Conservation (phyloP, 2,797 vertebrate species). For the Epinephelus awoara region DNA sequence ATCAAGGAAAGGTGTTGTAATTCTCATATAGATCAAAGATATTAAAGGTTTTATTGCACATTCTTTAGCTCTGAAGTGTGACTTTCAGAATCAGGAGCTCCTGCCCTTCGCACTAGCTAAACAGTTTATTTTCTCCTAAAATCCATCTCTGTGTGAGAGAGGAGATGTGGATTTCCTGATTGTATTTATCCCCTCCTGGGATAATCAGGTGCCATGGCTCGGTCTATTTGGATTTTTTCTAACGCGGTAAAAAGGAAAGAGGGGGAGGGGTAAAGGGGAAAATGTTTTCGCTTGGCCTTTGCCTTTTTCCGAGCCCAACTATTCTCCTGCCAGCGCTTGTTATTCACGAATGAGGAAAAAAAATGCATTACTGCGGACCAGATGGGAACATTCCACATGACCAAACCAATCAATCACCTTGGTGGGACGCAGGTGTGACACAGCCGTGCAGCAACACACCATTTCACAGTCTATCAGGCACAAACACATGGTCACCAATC, state of each 20-base stretch:
- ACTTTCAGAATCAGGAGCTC: slow-evolving; percentile 54
- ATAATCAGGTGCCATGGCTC: slow-evolving; percentile 75
- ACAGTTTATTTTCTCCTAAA: slow-evolving; percentile 52
- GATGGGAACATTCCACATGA: slow-evolving; percentile 99
- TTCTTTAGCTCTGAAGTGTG: slow-evolving; percentile 46
- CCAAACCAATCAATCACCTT: slow-evolving; percentile 99
- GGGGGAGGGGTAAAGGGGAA: slow-evolving; percentile 65
- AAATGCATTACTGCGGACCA: slow-evolving; percentile 98
- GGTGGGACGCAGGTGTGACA: slow-evolving; percentile 99
- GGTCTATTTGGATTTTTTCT: slow-evolving; percentile 77
- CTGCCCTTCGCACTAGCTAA: slow-evolving; percentile 44
- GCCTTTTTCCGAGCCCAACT: slow-evolving; percentile 84
- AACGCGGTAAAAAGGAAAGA: slow-evolving; percentile 70
- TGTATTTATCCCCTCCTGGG: slow-evolving; percentile 68
- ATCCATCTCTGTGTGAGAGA: slow-evolving; percentile 51
- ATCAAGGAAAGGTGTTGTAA: slow-evolving; percentile 53
- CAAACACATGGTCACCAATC: slow-evolving; percentile 99
- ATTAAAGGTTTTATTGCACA: slow-evolving; percentile 38
- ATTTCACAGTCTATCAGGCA: slow-evolving; percentile 99
- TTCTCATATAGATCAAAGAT: slow-evolving; percentile 64
- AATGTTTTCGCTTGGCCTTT: slow-evolving; percentile 87
- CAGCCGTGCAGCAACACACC: slow-evolving; percentile 99
- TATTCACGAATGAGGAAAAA: slow-evolving; percentile 87
- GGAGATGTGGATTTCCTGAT: slow-evolving; percentile 71
- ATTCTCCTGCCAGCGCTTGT: slow-evolving; percentile 88